Conservation (phyloP, 64 coral and sea anemone genomes). For the Pocillopora verrucosa region DNA sequence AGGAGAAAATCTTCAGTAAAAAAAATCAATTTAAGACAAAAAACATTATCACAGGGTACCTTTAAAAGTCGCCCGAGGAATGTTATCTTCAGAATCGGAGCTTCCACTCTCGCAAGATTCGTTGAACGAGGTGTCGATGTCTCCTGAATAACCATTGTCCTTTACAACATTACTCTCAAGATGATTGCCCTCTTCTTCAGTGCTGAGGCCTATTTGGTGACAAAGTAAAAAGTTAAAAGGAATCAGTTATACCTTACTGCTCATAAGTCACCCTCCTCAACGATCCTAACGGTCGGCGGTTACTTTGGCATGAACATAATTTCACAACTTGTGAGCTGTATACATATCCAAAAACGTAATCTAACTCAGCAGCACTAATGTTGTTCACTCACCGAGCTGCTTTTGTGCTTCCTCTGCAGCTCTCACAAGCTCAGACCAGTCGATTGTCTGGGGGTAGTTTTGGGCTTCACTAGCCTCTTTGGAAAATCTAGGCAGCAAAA, state of each 20-base stretch:
- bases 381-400: neutral
- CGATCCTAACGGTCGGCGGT: no score
- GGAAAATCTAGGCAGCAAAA: neutral
- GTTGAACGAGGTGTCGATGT: no score
- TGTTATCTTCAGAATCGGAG: neutral
- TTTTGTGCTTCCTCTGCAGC: neutral
- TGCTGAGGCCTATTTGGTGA: neutral
- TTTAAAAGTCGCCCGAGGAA: neutral
- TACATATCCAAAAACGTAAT: neutral
- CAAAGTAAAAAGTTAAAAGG: neutral
- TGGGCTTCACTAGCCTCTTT: neutral
- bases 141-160: neutral
- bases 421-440: neutral
- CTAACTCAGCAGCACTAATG: neutral
- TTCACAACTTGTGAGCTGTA: no score
- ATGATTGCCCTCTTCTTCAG: neutral
- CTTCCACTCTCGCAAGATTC: neutral
- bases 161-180: neutral
- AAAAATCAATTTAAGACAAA: no score
- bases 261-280: no score
- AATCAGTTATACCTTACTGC: no score
- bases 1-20: no score
- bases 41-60: no score
- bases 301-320: no score
- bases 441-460: neutral